Evolutionary conservation across 1,140 invertebrate species (phyloP).

Genomic region (Lamellibrachia luymesi): DNA sequence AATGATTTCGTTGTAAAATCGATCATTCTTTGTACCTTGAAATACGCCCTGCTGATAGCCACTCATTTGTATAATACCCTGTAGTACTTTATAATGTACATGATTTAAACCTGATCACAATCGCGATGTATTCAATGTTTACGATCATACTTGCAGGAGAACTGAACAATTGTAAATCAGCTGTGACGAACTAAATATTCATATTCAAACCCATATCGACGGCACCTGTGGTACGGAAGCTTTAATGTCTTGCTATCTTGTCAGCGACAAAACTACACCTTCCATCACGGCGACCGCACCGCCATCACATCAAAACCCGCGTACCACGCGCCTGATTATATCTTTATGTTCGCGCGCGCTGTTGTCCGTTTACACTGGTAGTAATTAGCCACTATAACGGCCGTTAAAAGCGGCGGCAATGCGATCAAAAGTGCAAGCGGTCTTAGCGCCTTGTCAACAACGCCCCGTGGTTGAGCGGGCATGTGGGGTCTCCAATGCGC

Average conservation of each 20-base stretch:
- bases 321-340: background rate
- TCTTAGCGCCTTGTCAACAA: background rate
- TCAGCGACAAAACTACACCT: background rate
- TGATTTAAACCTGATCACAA: background rate
- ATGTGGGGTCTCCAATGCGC: background rate
- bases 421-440: conserved; percentile 3
- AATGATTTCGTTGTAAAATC: no score
- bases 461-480: background rate
- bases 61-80: no score
- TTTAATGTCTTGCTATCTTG: background rate
- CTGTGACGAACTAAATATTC: background rate
- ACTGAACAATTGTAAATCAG: background rate
- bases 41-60: no score
- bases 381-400: background rate
- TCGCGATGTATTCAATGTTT: background rate
- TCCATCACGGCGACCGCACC: background rate
- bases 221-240: background rate
- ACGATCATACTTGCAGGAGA: background rate
- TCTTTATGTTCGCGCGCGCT: background rate
- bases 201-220: background rate
- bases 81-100: no score
- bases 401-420: background rate
- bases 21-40: no score
- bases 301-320: background rate
- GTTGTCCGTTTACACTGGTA: conserved; percentile 4